A percentile compares a stretch with the other conserved stretches of the same genome.
phyloP scores from a whole-genome alignment of 2,888 invertebrate genomes.

The Spilarctia lutea region DNA sequence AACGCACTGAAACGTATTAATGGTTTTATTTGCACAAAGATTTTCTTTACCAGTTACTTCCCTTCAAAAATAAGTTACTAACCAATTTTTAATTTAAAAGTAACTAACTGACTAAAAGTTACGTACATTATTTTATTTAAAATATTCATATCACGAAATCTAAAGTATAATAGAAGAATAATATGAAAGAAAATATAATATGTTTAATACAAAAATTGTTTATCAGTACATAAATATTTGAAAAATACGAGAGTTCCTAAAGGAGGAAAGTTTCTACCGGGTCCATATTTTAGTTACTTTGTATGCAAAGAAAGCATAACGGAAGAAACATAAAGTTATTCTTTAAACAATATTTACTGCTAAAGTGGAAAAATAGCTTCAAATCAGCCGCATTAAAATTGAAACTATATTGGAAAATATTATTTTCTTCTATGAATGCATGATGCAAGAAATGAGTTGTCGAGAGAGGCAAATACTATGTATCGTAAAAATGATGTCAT shows the following conservation, averaged over 20 bases:
- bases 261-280: conserved; percentile 10
- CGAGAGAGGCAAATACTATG: background rate
- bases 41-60: too few relatives aligned
- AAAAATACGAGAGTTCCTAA: conserved; percentile 13
- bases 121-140: background rate
- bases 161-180: too few relatives aligned
- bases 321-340: conserved; percentile 6
- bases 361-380: background rate
- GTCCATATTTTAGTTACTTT: conserved; percentile 9
- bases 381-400: background rate
- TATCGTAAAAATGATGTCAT: background rate
- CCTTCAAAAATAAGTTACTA: too few relatives aligned
- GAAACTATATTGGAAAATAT: background rate
- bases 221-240: background rate
- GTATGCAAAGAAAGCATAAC: conserved; percentile 6
- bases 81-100: background rate
- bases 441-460: background rate
- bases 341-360: conserved; percentile 3
- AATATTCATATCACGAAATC: background rate
- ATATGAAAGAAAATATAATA: too few relatives aligned
- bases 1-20: too few relatives aligned
- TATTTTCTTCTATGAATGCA: background rate
- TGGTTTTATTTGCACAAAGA: too few relatives aligned
- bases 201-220: conserved; percentile 5
- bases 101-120: background rate